Base-by-base conservation (phyloP, 2,113 vertebrate genomes). In the Galbula dea region DNA sequence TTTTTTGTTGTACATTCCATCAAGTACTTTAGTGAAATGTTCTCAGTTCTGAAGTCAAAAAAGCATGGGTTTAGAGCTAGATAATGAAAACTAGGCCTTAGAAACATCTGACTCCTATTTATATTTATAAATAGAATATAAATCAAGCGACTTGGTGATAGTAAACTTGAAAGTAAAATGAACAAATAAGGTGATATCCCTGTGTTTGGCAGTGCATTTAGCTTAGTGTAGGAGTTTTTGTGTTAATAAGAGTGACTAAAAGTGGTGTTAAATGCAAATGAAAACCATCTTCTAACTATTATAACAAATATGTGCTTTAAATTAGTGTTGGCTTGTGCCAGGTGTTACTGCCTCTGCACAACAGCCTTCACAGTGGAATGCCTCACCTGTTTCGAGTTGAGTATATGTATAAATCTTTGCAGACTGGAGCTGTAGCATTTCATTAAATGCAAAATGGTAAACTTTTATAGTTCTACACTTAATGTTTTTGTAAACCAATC, bases 401-500 rank as follows among this genome's bases (percentile, higher is more conserved):
- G 30, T 43, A 26, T 29, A 27, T n/a, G 9, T 57, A 73, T 72
- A 79, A 92, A 76, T 91, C 51, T 54, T 49, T 18, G 32, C 37
- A 88, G 72, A 62, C 51, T 74, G 51, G 49, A 86, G 73, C 48
- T 85, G 57, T 22, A 90, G 63, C 46, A 76, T 76, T 86, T 90
- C 34, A 81, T 88, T 83, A 88, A 81, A 78, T 81, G 59, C 63
- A 83, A 71, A 86, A 73, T 71, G 59, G 68, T 71, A 39, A 91
- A 90, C 41, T 55, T 91, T 75, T 94, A 51, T 72, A 59, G 46
- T 83, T 92, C 39, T 88, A 23, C 3, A 24, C 46, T 77, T 88
- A 88, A 27, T 80, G 49, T 61, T 92, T 93, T 88, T 91, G 77
- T 91, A 93, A 93, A 85, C 62, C 58, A 72, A 65, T 89, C 66